phyloP scores from a whole-genome alignment of 1,140 invertebrate genomes.

The Mya arenaria region DNA sequence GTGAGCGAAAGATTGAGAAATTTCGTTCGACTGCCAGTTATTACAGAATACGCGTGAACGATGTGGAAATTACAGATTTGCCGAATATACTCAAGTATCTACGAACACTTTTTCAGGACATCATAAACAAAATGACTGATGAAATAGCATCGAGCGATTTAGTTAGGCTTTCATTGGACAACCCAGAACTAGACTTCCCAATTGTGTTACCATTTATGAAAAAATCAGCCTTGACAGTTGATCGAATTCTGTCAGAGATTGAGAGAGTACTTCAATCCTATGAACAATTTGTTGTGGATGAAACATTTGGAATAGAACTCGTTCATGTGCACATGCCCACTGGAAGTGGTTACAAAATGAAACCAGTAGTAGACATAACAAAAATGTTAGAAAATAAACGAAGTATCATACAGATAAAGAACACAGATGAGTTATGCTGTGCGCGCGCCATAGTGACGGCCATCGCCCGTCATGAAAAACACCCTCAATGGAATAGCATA shows the following conservation, averaged over 20 bases:
- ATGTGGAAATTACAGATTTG: conserved; percentile 10
- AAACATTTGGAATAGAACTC: neutral
- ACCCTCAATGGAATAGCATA: conserved; percentile 29
- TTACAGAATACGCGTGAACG: neutral
- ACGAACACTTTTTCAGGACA: neutral
- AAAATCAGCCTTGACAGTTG: neutral
- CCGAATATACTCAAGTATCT: neutral
- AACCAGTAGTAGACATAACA: neutral
- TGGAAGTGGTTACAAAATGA: neutral
- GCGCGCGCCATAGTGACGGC: conserved; percentile 7
- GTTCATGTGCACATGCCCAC: neutral
- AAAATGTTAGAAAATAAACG: neutral
- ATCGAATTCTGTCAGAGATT: conserved; percentile 4
- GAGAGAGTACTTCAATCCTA: conserved; percentile 13
- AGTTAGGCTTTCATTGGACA: neutral
- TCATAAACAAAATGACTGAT: neutral
- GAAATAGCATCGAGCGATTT: neutral
- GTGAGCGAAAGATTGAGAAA: conserved; percentile 18
- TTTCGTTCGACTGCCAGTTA: neutral
- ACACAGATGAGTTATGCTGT: conserved; percentile 4
- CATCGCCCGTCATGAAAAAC: conserved; percentile 16
- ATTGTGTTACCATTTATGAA: conserved; percentile 10
- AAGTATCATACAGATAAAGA: conserved; percentile 9
- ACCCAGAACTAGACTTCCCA: neutral
- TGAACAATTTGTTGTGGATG: neutral